Percentiles rank a stretch among this genome's conserved stretches.
Evolutionary conservation across 2,888 invertebrate species (phyloP).

Genomic region (Eristalis tenax): DNA sequence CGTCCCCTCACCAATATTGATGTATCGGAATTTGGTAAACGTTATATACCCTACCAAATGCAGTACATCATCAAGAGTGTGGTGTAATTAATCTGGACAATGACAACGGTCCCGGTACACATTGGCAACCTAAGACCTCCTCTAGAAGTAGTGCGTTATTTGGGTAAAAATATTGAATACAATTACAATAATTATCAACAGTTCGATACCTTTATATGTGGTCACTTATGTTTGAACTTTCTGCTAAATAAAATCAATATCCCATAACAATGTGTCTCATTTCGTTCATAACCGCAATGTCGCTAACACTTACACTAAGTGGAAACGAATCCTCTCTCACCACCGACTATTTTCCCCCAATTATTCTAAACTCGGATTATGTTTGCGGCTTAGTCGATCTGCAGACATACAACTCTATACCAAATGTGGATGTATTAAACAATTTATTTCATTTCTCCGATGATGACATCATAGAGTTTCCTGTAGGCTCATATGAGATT

Average conservation of each 20-base stretch:
- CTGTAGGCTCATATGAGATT: slow-evolving; percentile 76
- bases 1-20: slow-evolving; percentile 73
- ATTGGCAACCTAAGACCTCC: slow-evolving; percentile 77
- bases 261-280: background rate
- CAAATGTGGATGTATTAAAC: slow-evolving; percentile 76
- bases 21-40: slow-evolving; percentile 74
- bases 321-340: slow-evolving; percentile 58
- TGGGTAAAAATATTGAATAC: slow-evolving; percentile 70
- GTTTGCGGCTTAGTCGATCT: slow-evolving; percentile 75
- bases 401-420: slow-evolving; percentile 71
- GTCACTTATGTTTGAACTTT: slow-evolving; percentile 75
- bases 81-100: no score
- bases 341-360: slow-evolving; percentile 49
- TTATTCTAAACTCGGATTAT: slow-evolving; percentile 68
- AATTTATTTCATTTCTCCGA: slow-evolving; percentile 74
- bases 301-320: slow-evolving; percentile 50
- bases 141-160: slow-evolving; percentile 75
- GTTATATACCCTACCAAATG: slow-evolving; percentile 74
- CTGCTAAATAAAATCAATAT: slow-evolving; percentile 5
- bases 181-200: slow-evolving; percentile 75
- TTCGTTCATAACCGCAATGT: background rate
- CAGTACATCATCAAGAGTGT: no score
- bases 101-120: no score
- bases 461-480: slow-evolving; percentile 72
- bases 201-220: slow-evolving; percentile 74